Evolutionary conservation across 2,113 vertebrate species (phyloP), one percentile per base, ranked within the genome.

Genomic region (Camarhynchus parvulus): DNA sequence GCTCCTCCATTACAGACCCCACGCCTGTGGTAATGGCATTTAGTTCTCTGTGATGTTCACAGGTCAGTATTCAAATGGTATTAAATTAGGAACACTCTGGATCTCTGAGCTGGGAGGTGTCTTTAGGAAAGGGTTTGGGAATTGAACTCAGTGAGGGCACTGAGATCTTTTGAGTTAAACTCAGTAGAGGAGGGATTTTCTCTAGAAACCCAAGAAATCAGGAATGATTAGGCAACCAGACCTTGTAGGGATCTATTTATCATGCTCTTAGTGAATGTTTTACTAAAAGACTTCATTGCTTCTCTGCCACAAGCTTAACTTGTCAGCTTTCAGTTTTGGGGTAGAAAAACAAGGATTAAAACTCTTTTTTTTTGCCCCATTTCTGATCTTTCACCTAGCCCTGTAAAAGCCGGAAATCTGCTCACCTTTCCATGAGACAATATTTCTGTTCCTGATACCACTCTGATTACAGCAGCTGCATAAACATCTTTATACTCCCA

Each of bases 391-490:
- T 28, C 49, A 41, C 25, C 19, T 11, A 6, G 33, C 0, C 3
- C 80, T 16, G 47, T 14, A 47, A 33, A 67, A 62, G 31, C 2
- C 24, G 15, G 75, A 63, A 92, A 41, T 44, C 31, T 18, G 19
- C 13, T 81, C 84, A 85, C 90, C 90, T 87, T 55, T 74, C 61
- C 56, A 19, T 15, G 14, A 49, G 50, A 23, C 5, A 23, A 35
- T 39, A 25, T 35, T 37, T 53, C 73, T 63, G 20, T 30, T 91
- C 74, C 92, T 18, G 90, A 76, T 56, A 79, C 19, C 1, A 0
- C 53, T 44, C 64, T 55, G 64, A 46, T 84, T n/a, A 31, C 44
- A 73, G 67, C 87, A 91, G 91, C 91, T 94, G 87, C 13, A 91
- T 46, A 86, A 95, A 86, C 76, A 58, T 19, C 72, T 52, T 73